Base-by-base conservation (phyloP, 1,140 invertebrate genomes). In the Camponotus vicinus region DNA sequence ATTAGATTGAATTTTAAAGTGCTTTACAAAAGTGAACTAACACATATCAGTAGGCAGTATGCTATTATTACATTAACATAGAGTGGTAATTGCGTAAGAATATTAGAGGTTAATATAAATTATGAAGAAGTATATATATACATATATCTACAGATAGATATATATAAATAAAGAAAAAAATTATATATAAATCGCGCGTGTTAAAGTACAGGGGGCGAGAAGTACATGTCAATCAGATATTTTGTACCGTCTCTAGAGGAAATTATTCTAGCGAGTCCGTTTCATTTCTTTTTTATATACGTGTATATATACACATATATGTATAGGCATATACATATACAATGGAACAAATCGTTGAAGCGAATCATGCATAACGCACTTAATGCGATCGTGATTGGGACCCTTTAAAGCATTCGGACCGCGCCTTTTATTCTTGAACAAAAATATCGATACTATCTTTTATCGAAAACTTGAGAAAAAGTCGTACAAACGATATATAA, bases 11-110 rank as follows among this genome's bases (percentile, higher is more conserved):
- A 94, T 93, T 92, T 92, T 91, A 92, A 94, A 94, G 93, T 94
- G 93, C 93, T 94, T 94, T 94, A 94, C 90, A 93, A 52, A 52
- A 93, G 91, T 93, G 92, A 93, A 94, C 92, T 94, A 93, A 94
- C 83, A 92, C 93, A 93, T 94, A 94, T 94, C 93, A 94, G 87
- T 94, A 94, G 93, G 87, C 88, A 92, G 92, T 92, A 92, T 88
- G 90, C 92, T 94, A 92, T 92, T 90, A 88, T 80, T 91, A 87
- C 67, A 91, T 89, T 82, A 90, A 83, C 77, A 80, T 89, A 79
- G 67, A 86, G 59, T 71, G 82, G 75, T 77, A 87, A 89, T 87
- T 75, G 79, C 70, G 70, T 90, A 90, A 90, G 77, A 59, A 90
- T 82, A 90, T 67, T 90, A 88, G 76, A 86, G 52, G 85, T 85